Base-by-base conservation (phyloP, 2,113 vertebrate species). In the Myotis brandtii region DNA sequence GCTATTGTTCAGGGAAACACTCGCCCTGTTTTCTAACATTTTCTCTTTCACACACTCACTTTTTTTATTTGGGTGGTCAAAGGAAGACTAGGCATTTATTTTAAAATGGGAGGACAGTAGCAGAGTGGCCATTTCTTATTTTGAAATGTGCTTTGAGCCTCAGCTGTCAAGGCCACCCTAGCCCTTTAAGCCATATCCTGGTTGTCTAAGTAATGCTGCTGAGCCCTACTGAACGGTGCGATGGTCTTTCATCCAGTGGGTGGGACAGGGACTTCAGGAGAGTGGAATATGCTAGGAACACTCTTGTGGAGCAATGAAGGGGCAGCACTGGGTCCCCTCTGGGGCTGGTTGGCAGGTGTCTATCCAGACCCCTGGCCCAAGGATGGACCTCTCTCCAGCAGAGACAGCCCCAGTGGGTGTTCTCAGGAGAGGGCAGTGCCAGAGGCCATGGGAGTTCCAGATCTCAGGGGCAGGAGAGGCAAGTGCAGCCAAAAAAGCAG, bases 1-100 rank as follows among this genome's bases (percentile, higher is more conserved):
- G 18, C 72, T 73, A 91, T 97, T 97, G 96, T 97, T 97, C 89
- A 70, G 70, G 52, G 72, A 75, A 95, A 84, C 30, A 95, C 66
- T 89, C 75, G 43, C 25, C 79, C 62, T 90, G 40, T 86, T 97
- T 95, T 85, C 94, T 76, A 89, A 82, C 75, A 86, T 79, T 89
- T 93, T 80, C 69, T 83, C 56, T 95, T 54, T 81, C 34, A 43
- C 6, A 23, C 6, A 1, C 54, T 77, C 18, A 50, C 52, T 87
- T 32, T 34, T 34, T 52, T 90, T 25, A 59, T 67, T 86, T 66
- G 86, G 37, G 21, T 67, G 40, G 37, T 93, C 62, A 95, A 96
- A 96, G 81, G 89, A 97, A 89, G 20, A 66, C 25, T 76, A 23
- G 82, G 32, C 20, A 32, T n/a, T 93, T 96, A 69, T 97, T 94